Conservation (phyloP, 2,888 invertebrate species). For the Drosophila picticornis region DNA sequence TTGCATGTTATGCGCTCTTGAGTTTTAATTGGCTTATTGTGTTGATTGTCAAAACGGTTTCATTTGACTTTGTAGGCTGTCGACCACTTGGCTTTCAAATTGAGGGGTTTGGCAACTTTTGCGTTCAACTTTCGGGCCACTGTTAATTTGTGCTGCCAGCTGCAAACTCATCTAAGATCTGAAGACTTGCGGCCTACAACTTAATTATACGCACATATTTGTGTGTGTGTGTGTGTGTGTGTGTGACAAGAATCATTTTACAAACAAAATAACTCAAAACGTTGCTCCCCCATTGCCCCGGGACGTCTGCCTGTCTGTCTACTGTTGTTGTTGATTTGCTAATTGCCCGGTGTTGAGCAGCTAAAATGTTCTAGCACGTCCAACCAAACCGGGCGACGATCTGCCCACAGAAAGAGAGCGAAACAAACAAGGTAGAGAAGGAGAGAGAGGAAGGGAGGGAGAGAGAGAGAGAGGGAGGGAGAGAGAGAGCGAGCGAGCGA, state of each 20-base stretch:
- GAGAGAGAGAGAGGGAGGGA: conserved; percentile 10
- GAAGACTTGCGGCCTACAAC: conserved; percentile 32
- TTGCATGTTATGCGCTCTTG: conserved; percentile 47
- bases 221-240: neutral
- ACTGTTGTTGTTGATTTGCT: conserved; percentile 69
- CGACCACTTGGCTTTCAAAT: conserved; percentile 30
- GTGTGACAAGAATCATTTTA: conserved; percentile 37
- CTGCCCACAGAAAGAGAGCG: conserved; percentile 21
- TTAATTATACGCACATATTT: neutral
- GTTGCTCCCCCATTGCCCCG: conserved; percentile 20
- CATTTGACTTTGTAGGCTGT: conserved; percentile 22
- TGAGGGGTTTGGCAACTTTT: conserved; percentile 39
- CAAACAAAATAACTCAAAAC: conserved; percentile 35
- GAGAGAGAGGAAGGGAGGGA: conserved; percentile 4
- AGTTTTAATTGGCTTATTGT: conserved; percentile 77
- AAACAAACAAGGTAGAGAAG: conserved; percentile 1
- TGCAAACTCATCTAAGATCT: conserved; percentile 18
- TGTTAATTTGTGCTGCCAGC: conserved; percentile 17
- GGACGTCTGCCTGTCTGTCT: conserved; percentile 1
- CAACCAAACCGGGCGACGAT: conserved; percentile 41
- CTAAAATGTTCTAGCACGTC: conserved; percentile 48
- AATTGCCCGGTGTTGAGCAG: conserved; percentile 70
- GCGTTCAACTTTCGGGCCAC: conserved; percentile 6
- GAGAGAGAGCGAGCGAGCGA: conserved; percentile 2
- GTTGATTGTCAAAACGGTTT: conserved; percentile 52